Evolutionary conservation across 1,140 invertebrate genomes (phyloP), one percentile per base, ranked within the genome.

Genomic region (Drosophila sproati): DNA sequence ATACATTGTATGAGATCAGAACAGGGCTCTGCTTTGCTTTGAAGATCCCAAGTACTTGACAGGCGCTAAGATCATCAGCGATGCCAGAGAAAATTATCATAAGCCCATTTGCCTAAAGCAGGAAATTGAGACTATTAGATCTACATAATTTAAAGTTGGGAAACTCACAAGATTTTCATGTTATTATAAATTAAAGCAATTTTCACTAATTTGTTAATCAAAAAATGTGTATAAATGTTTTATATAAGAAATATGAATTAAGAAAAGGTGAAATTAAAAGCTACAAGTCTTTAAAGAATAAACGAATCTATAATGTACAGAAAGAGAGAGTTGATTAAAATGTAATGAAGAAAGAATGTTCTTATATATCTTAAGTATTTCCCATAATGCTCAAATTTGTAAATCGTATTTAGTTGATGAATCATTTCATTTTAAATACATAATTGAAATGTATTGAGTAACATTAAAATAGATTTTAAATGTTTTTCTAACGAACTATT

Each of bases 21-120:
- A 12, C 20, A 20, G 20, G 20, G 20, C 20, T 20, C 34, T 67
- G 20, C 6, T 20, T 20, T 20, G 1, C 4, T 55, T 34, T 32
- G 32, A 54, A 52, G 41, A 43, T 52, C 6, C 45, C 57, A 29
- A 52, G 34, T 51, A 56, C 56, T 74, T 69, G 64, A 62, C 28
- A 71, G 67, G 71, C 71, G 71, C 64, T 48, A 73, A 73, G 71
- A 45, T 59, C 39, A 68, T 68, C 63, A 31, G 57, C 28, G 7
- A 52, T 47, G 59, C 39, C 28, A 48, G 35, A 60, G 31, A 32
- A 60, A 54, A 73, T 73, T 68, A 68, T 55, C 71, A 73, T 73
- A 73, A 55, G 31, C 55, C 61, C 39, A 43, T 10, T 29, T 29
- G 28, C 6, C 28, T 10, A n/a, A 10, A 37, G 56, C 56, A 69